Conservation (phyloP, 2,797 vertebrate species). For the Podargus strigoides region DNA sequence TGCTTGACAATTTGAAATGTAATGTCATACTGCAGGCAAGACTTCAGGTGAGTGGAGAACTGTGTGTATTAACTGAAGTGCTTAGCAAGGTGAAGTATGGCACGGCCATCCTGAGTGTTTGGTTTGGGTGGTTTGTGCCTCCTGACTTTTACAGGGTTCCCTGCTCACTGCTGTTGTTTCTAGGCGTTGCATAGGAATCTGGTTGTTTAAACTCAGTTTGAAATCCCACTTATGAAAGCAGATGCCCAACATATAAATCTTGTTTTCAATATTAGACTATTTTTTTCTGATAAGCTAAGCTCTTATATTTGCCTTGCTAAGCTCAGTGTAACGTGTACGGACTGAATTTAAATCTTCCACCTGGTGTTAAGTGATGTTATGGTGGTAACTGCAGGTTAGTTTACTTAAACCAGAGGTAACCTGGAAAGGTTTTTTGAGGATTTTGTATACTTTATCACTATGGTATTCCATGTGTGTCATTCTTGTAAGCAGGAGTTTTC, state of each 20-base stretch:
- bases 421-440: background rate
- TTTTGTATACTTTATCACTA: background rate
- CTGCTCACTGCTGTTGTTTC: background rate
- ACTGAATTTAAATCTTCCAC: background rate
- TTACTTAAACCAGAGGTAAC: background rate
- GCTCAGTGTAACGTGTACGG: background rate
- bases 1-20: background rate
- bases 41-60: background rate
- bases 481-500: background rate
- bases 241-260: background rate
- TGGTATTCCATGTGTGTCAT: background rate
- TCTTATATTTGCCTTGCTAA: background rate
- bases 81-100: background rate
- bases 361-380: background rate
- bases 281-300: background rate
- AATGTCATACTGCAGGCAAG: background rate
- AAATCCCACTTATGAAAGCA: background rate
- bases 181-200: background rate
- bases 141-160: background rate
- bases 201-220: background rate
- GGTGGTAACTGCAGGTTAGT: background rate
- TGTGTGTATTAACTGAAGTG: background rate
- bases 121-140: background rate
- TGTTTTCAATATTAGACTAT: background rate
- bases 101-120: background rate